phyloP scores from a whole-genome alignment of 2,888 invertebrate genomes.

The Bembecia ichneumoniformis region DNA sequence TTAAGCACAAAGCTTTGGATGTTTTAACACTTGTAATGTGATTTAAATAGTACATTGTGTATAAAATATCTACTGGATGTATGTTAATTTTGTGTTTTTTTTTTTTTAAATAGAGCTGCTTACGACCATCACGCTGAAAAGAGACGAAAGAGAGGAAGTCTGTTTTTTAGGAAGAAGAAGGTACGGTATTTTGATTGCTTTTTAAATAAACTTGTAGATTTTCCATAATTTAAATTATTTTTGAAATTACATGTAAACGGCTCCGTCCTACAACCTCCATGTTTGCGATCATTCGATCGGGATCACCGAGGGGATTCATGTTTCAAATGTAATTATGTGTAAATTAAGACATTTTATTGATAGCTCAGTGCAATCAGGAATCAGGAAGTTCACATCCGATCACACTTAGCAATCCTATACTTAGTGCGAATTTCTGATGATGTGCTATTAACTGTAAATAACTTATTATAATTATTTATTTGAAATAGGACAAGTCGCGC shows the following conservation, averaged over 20 bases:
- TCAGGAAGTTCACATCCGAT: too few relatives aligned
- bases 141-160: slow-evolving; percentile 87
- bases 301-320: too few relatives aligned
- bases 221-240: too few relatives aligned
- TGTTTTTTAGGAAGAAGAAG: slow-evolving; percentile 94
- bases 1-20: slow-evolving; percentile 31
- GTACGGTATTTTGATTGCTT: slow-evolving; percentile 34
- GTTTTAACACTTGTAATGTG: slow-evolving; percentile 8
- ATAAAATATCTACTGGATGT: neutral
- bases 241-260: too few relatives aligned
- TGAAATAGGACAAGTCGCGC: slow-evolving; percentile 77
- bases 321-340: too few relatives aligned
- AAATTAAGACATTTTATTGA: too few relatives aligned
- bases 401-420: too few relatives aligned
- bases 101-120: slow-evolving; percentile 56
- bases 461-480: slow-evolving; percentile 1
- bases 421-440: neutral
- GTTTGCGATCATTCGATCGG: too few relatives aligned
- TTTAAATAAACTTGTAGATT: too few relatives aligned
- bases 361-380: too few relatives aligned
- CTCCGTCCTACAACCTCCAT: too few relatives aligned
- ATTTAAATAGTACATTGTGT: slow-evolving; percentile 12
- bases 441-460: slow-evolving; percentile 4
- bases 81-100: neutral
- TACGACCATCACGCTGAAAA: slow-evolving; percentile 87